A percentile compares a stretch with the other conserved stretches of the same genome.
Conservation (phyloP, 2,888 invertebrate genomes). For the Gastrophysa polygoni region DNA sequence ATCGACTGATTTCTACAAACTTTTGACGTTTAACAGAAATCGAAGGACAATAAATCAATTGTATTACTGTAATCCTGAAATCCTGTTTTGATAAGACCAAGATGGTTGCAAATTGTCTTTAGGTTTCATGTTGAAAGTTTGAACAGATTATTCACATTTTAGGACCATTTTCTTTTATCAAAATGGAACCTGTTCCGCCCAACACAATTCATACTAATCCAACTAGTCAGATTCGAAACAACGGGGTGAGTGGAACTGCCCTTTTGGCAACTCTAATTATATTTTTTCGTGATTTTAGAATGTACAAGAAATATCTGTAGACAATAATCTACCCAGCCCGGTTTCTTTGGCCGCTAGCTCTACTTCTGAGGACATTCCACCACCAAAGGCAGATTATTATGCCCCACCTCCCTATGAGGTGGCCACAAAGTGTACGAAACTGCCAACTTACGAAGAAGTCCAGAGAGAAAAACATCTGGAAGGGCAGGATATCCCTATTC, state of each 20-base stretch:
- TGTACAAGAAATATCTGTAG: slow-evolving; percentile 34
- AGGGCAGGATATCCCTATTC: slow-evolving; percentile 61
- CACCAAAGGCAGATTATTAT: slow-evolving; percentile 82
- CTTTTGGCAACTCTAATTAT: no score
- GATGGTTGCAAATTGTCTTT: slow-evolving; percentile 31
- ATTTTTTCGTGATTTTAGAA: slow-evolving; percentile 18
- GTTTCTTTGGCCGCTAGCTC: slow-evolving; percentile 43
- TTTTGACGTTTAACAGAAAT: no score
- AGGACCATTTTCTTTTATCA: neutral
- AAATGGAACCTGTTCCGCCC: slow-evolving; percentile 43
- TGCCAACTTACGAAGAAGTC: slow-evolving; percentile 92
- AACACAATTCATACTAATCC: slow-evolving; percentile 11
- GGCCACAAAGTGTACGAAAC: slow-evolving; percentile 74
- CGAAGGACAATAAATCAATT: no score
- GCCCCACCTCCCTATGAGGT: slow-evolving; percentile 90
- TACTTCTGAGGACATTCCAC: slow-evolving; percentile 70
- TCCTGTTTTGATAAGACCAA: slow-evolving; percentile 8
- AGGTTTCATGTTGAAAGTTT: neutral
- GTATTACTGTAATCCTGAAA: neutral
- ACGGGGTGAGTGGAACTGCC: slow-evolving; percentile 16
- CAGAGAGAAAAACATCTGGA: slow-evolving; percentile 85
- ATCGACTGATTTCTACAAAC: no score
- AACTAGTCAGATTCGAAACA: neutral
- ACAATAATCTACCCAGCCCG: slow-evolving; percentile 28
- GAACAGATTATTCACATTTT: neutral